Percentiles rank a stretch among this genome's conserved stretches.
Evolutionary conservation across 2,888 invertebrate genomes (phyloP).

Genomic region (Eilema caniola): DNA sequence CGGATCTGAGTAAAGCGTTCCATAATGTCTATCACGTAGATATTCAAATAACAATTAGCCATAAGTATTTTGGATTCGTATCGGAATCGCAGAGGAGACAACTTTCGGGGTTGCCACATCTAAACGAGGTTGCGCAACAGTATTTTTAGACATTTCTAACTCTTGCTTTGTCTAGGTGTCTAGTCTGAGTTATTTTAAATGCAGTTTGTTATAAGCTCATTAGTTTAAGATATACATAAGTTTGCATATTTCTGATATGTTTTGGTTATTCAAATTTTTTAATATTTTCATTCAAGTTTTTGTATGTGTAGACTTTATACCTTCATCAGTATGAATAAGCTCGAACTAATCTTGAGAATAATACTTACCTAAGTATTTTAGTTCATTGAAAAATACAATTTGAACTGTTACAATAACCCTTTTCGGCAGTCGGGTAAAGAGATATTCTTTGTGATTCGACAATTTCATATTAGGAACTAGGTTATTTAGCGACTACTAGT

Average conservation of each 20-base stretch:
- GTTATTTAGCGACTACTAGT: neutral
- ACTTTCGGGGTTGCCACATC: slow-evolving; percentile 27
- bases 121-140: slow-evolving; percentile 36
- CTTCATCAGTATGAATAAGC: neutral
- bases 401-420: neutral
- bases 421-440: neutral
- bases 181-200: neutral
- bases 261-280: neutral
- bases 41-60: slow-evolving; percentile 78
- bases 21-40: slow-evolving; percentile 62
- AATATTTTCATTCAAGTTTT: neutral
- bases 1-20: slow-evolving; percentile 38
- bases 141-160: slow-evolving; percentile 20
- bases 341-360: neutral
- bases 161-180: slow-evolving; percentile 6
- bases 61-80: slow-evolving; percentile 58
- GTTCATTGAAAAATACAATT: neutral
- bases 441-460: neutral
- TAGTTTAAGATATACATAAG: neutral
- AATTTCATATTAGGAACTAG: neutral
- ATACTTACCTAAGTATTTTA: neutral
- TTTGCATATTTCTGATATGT: neutral
- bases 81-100: slow-evolving; percentile 32
- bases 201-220: neutral
- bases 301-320: neutral